Evolutionary conservation across 92 coral and sea anemone species (phyloP).

Genomic region (Virgularia gustaviana): DNA sequence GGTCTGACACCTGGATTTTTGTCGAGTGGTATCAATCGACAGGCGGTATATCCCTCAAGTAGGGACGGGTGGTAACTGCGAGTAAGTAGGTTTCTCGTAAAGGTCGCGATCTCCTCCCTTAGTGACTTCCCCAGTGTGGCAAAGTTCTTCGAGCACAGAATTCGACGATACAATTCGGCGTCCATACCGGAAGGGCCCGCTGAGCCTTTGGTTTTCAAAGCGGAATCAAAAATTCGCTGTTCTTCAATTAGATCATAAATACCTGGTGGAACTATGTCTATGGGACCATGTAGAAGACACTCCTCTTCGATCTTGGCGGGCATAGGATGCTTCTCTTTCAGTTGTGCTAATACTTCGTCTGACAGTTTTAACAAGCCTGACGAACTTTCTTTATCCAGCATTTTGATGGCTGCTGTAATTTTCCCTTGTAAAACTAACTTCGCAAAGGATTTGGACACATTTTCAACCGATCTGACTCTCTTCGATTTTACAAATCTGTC

Average conservation of each 20-base stretch:
- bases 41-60: slow-evolving; percentile 38
- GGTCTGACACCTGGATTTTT: slow-evolving; percentile 55
- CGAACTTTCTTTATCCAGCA: slow-evolving; percentile 24
- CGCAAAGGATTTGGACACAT: slow-evolving; percentile 37
- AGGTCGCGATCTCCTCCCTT: slow-evolving; percentile 24
- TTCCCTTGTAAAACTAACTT: slow-evolving; percentile 35
- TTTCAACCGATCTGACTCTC: slow-evolving; percentile 33
- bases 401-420: slow-evolving; percentile 12
- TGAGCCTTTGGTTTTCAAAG: slow-evolving; percentile 32
- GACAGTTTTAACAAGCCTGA: background rate
- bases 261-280: slow-evolving; percentile 24
- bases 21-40: slow-evolving; percentile 57
- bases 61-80: slow-evolving; percentile 38
- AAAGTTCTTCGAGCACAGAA: slow-evolving; percentile 32
- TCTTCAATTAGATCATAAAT: slow-evolving; percentile 28
- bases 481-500: background rate
- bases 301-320: slow-evolving; percentile 35
- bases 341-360: background rate
- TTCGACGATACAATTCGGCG: slow-evolving; percentile 37
- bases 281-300: slow-evolving; percentile 27
- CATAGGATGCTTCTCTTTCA: slow-evolving; percentile 27
- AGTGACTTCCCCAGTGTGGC: slow-evolving; percentile 16
- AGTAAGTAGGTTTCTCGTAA: slow-evolving; percentile 38
- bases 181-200: slow-evolving; percentile 49
- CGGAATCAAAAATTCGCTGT: slow-evolving; percentile 16